Evolutionary conservation across 2,888 invertebrate genomes (phyloP).

Genomic region (Myathropa florea): DNA sequence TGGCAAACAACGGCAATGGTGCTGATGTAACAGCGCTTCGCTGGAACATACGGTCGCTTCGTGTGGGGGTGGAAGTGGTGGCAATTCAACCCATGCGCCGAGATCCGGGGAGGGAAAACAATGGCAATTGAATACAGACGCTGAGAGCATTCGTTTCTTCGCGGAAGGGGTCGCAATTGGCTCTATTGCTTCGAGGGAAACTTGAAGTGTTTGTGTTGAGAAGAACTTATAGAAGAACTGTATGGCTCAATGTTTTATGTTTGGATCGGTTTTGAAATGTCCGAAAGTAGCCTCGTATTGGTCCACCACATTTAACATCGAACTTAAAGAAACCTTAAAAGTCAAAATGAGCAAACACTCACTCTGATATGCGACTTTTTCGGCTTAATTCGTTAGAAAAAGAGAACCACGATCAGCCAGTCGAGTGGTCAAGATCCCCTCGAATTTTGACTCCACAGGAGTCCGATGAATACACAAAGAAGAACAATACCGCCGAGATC

Average conservation of each 20-base stretch:
- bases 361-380: too few relatives aligned
- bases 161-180: slow-evolving; percentile 11
- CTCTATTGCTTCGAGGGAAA: background rate
- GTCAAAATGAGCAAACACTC: too few relatives aligned
- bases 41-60: slow-evolving; percentile 43
- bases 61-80: background rate
- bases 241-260: background rate
- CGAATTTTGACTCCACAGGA: too few relatives aligned
- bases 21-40: slow-evolving; percentile 54
- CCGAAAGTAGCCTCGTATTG: background rate
- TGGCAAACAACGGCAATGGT: slow-evolving; percentile 59
- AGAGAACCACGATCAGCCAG: too few relatives aligned
- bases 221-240: background rate
- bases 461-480: too few relatives aligned
- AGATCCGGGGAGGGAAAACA: slow-evolving; percentile 8
- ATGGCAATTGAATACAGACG: slow-evolving; percentile 52
- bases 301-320: too few relatives aligned
- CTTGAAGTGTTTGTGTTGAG: background rate
- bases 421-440: too few relatives aligned
- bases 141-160: slow-evolving; percentile 2
- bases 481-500: too few relatives aligned
- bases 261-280: background rate
- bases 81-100: slow-evolving; percentile 23
- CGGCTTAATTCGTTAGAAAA: too few relatives aligned
- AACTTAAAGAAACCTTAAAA: too few relatives aligned